phyloP scores from a whole-genome alignment of 2,797 vertebrate species.

The Tolypeutes matacus region DNA sequence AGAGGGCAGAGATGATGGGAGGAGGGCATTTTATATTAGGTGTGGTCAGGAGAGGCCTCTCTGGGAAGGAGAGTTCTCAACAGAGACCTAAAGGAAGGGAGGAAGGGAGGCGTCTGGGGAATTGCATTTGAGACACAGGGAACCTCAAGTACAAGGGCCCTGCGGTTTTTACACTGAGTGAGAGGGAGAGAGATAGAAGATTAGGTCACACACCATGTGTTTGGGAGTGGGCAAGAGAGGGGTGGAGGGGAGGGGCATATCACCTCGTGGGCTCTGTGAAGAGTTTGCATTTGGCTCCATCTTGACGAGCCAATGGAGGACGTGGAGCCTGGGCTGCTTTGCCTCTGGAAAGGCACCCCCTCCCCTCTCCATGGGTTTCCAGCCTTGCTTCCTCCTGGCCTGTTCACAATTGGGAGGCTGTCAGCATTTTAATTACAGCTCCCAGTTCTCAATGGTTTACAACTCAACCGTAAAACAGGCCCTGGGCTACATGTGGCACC shows the following conservation, averaged over 20 bases:
- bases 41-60: not conserved
- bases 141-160: not conserved
- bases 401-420: conserved; percentile 50
- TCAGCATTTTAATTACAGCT: conserved; percentile 71
- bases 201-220: not conserved
- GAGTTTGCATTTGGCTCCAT: not conserved
- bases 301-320: not conserved
- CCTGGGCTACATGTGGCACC: conserved; percentile 69
- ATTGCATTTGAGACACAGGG: not conserved
- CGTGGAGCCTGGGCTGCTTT: not conserved
- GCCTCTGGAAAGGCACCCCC: not conserved
- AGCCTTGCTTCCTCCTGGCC: not conserved
- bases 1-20: not conserved
- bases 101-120: not conserved
- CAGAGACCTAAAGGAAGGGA: not conserved
- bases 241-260: no score
- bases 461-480: conserved; percentile 70
- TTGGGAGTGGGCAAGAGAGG: not conserved
- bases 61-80: not conserved
- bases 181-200: not conserved
- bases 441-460: conserved; percentile 63
- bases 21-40: not conserved
- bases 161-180: not conserved
- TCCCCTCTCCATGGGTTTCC: not conserved
- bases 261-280: not conserved